Evolutionary conservation across 2,113 vertebrate genomes (phyloP).

Genomic region (Eulacestoma nigropectus): DNA sequence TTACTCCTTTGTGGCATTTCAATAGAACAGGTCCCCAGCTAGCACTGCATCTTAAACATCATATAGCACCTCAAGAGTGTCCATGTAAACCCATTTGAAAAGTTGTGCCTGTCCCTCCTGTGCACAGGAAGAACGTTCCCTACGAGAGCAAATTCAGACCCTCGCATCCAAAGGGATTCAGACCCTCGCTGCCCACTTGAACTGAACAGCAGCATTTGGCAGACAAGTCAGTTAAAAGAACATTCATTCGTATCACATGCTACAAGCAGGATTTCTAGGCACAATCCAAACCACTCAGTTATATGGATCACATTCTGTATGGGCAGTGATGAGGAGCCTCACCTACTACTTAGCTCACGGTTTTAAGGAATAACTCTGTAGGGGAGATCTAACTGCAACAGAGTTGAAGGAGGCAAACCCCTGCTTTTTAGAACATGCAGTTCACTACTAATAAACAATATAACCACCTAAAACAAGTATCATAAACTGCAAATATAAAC

Average conservation of each 20-base stretch:
- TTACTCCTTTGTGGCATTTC: not conserved
- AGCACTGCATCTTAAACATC: not conserved
- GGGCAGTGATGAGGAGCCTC: not conserved
- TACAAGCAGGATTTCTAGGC: not conserved
- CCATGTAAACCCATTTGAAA: not conserved
- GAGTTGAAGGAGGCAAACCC: not conserved
- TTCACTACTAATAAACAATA: not conserved
- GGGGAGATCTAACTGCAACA: not conserved
- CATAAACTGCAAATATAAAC: not conserved
- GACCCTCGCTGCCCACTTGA: not conserved
- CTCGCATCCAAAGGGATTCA: not conserved
- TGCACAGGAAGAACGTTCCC: not conserved
- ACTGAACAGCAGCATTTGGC: not conserved
- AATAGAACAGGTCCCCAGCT: not conserved
- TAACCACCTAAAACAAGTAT: not conserved
- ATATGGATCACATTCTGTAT: not conserved
- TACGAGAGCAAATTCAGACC: not conserved
- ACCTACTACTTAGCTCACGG: not conserved
- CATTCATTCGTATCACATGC: not conserved
- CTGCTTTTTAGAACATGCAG: not conserved
- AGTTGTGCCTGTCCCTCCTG: not conserved
- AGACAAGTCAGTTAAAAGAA: not conserved
- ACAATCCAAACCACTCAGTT: not conserved
- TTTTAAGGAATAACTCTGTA: not conserved
- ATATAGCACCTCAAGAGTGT: not conserved